Conservation (phyloP, 2,113 vertebrate genomes). For the Cromileptes altivelis region DNA sequence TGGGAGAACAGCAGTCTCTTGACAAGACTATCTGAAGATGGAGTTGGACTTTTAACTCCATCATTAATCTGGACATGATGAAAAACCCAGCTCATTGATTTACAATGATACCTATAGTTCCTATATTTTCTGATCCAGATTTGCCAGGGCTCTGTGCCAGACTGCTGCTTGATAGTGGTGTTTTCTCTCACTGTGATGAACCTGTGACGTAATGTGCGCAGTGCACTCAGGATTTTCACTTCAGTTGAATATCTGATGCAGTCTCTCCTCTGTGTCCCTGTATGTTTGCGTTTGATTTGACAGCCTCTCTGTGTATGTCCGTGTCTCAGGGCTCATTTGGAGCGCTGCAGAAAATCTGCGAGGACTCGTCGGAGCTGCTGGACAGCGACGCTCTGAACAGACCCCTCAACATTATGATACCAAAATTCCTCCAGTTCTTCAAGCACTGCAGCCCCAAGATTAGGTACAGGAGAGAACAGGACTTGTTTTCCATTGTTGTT, state of each 20-base stretch:
- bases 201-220: not conserved
- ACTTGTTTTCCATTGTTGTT: not conserved
- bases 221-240: constrained; percentile 6
- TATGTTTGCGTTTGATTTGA: constrained; percentile 77
- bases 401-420: constrained; percentile 96
- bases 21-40: not conserved
- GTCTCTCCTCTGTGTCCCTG: constrained; percentile 69
- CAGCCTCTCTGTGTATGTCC: constrained; percentile 74
- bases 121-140: constrained; percentile 71
- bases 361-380: constrained; percentile 95
- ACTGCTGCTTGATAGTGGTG: not conserved
- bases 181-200: not conserved
- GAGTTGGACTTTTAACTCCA: not conserved
- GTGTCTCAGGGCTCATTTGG: constrained; percentile 92
- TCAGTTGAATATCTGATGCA: constrained; percentile 62
- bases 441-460: constrained; percentile 98
- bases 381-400: constrained; percentile 95
- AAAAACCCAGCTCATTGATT: constrained; percentile 77
- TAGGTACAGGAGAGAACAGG: constrained; percentile 81
- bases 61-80: constrained; percentile 65
- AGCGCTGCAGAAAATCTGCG: constrained; percentile 96
- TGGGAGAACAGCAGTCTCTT: not conserved
- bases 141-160: not conserved
- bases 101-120: constrained; percentile 70
- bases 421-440: constrained; percentile 97